These are phyloP conservation scores for Stenodema calcarata DNA, from an alignment of 2,888 invertebrate genomes.

Conservation along the genomic window DNA sequence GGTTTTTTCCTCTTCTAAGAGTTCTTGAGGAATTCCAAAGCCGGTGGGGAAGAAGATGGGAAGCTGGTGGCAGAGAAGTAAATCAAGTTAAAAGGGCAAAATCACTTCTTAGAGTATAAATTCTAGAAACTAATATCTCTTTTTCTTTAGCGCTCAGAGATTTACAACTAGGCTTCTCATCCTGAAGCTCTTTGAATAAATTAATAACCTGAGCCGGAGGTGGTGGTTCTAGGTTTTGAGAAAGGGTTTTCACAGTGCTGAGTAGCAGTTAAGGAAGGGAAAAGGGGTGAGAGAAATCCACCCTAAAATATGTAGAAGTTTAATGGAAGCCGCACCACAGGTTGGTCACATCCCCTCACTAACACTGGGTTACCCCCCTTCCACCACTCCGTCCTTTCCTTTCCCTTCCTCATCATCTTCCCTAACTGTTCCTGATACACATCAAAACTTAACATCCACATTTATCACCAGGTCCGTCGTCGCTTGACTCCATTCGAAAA, in stretches of 20 bases:
- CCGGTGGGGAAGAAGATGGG: background rate
- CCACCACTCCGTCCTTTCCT: too few species aligned
- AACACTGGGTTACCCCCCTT: background rate
- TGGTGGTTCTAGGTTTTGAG: slow-evolving; percentile 20
- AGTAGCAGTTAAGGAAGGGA: background rate
- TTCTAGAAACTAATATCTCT: slow-evolving; percentile 46
- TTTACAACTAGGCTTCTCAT: slow-evolving; percentile 33
- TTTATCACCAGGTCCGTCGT: background rate
- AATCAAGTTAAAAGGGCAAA: slow-evolving; percentile 47
- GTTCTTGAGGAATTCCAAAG: background rate
- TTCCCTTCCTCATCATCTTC: background rate
- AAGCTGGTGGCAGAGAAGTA: background rate
- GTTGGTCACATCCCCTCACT: slow-evolving; percentile 33
- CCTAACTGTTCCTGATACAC: slow-evolving; percentile 6
- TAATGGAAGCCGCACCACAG: slow-evolving; percentile 36
- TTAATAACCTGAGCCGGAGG: slow-evolving; percentile 44
- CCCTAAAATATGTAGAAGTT: slow-evolving; percentile 40
- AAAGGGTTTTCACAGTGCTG: background rate
- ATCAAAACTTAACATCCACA: slow-evolving; percentile 13
- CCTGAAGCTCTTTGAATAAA: slow-evolving; percentile 34
- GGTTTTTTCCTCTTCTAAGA: background rate
- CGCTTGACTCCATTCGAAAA: background rate
- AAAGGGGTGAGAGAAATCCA: too few species aligned
- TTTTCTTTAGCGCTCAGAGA: slow-evolving; percentile 27
- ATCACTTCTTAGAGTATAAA: slow-evolving; percentile 44